Evolutionary conservation across 2,797 vertebrate genomes (phyloP).

Genomic region (Loris lydekkerianus): DNA sequence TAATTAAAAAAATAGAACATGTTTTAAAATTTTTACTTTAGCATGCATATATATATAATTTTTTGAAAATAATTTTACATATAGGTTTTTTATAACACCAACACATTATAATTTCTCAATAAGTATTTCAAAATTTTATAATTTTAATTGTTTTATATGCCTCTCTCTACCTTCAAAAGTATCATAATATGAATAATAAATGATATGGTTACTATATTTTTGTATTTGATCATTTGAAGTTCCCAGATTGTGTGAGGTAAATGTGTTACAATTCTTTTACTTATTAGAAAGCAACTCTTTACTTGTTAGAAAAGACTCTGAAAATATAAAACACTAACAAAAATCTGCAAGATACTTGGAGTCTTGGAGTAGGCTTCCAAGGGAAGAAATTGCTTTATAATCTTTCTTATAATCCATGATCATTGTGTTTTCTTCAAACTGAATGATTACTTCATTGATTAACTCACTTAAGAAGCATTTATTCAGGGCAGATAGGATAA

Average conservation of each 20-base stretch:
- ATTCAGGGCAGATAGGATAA: background rate
- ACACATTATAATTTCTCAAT: background rate
- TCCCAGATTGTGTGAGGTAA: background rate
- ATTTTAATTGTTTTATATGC: background rate
- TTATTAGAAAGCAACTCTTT: background rate
- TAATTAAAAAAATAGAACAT: background rate
- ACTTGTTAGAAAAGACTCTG: background rate
- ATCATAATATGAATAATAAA: background rate
- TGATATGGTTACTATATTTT: background rate
- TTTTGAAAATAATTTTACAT: background rate
- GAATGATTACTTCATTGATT: background rate
- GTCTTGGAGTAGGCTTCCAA: accelerated
- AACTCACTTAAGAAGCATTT: background rate
- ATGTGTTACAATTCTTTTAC: background rate
- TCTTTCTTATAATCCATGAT: background rate
- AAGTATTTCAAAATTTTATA: background rate
- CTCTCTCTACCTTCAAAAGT: background rate
- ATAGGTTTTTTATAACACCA: background rate
- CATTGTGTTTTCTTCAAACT: background rate
- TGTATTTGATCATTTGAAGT: background rate
- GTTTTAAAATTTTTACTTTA: background rate
- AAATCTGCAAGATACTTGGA: background rate
- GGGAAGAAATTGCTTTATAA: background rate
- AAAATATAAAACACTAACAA: background rate
- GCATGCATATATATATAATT: background rate